Base-by-base conservation (phyloP, 2,888 invertebrate species). In the Sabellastarte sp. region DNA sequence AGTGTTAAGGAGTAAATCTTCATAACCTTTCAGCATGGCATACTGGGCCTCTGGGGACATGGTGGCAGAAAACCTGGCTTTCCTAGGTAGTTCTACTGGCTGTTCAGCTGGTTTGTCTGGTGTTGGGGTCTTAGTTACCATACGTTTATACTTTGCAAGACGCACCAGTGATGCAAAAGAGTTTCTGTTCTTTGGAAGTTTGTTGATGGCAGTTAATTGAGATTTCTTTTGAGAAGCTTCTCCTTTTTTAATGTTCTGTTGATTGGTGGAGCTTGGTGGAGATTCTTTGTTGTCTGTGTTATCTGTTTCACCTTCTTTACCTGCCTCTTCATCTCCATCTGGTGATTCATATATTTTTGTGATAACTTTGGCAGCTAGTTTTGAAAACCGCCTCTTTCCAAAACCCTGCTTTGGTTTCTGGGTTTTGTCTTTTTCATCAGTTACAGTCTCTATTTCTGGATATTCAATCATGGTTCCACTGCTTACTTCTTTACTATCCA, bases 31-130 rank as follows among this genome's bases (percentile, higher is more conserved):
- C 74, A 81, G 72, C 67, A 78, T 75, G 57, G 81, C 78, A 64
- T 76, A 81, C 68, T 81, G 81, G 0, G 80, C 81, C 60, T 80
- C 80, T 2, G 76, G 69, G 0, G 80, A 80, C 50, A 81, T 65
- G 3, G 76, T 75, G 0, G 81, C 75, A 24, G 76, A 74, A 65
- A 81, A 81, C 20, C 81, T 66, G 0, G 80, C 76, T 28, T 70
- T 67, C 30, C 66, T 67, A 3, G 80, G 80, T 31, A 80, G 60
- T 53, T 74, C 60, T 10, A 50, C 57, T 15, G 50, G 4, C 5
- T 2, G 30, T 61, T 62, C 91, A 91, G 74, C 90, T 88, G 60
- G 93, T 85, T 79, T 88, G 5, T 26, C 28, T 5, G 4, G 5
- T 15, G 10, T 41, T 41, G 10, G 10, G 41, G 41, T 41, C 10